A percentile compares a stretch with the other conserved stretches of the same genome.
phyloP scores from a whole-genome alignment of 2,888 invertebrate genomes.

The Chrysomela aeneicollis region DNA sequence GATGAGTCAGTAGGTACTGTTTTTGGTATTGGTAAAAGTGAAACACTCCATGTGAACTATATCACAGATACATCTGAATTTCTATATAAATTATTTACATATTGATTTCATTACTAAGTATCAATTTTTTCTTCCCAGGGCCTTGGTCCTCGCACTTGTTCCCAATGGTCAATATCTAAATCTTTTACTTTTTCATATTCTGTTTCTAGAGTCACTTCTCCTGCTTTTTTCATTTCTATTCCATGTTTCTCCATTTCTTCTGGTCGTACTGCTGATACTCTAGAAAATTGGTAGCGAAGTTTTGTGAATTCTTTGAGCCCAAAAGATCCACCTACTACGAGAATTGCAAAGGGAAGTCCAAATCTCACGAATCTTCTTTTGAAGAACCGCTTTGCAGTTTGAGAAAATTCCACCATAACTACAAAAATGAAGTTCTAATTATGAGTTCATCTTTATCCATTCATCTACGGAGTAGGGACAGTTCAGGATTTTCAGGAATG shows the following conservation, averaged over 20 bases:
- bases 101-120: slow-evolving; percentile 13
- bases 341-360: slow-evolving; percentile 76
- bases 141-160: slow-evolving; percentile 83
- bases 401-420: slow-evolving; percentile 12
- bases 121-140: slow-evolving; percentile 76
- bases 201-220: slow-evolving; percentile 76
- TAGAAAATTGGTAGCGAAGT: slow-evolving; percentile 73
- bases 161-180: slow-evolving; percentile 83
- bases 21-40: too few species aligned
- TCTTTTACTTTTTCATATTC: slow-evolving; percentile 77
- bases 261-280: slow-evolving; percentile 65
- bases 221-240: slow-evolving; percentile 70
- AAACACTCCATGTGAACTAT: background rate
- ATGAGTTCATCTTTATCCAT: background rate
- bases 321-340: slow-evolving; percentile 81
- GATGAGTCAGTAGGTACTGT: too few species aligned
- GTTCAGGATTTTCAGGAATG: too few species aligned
- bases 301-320: slow-evolving; percentile 77
- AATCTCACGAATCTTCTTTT: slow-evolving; percentile 63
- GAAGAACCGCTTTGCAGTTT: slow-evolving; percentile 37
- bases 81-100: background rate
- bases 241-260: slow-evolving; percentile 75
- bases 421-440: background rate
- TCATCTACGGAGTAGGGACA: too few species aligned
- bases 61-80: slow-evolving; percentile 13